A percentile compares a stretch with the other conserved stretches of the same genome.
Conservation (phyloP, 2,113 vertebrate species). For the Setophaga coronata region DNA sequence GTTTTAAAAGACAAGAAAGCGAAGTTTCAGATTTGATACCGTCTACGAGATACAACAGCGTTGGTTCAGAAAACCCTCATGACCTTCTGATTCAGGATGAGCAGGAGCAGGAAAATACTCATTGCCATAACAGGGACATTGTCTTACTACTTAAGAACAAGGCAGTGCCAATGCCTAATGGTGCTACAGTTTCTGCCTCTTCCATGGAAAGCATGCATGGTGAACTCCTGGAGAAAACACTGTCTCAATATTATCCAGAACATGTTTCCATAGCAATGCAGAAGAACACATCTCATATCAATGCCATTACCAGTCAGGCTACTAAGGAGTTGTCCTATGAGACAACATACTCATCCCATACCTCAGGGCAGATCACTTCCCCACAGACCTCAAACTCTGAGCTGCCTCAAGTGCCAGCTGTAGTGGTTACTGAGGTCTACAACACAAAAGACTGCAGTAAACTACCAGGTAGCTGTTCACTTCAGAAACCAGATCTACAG, state of each 20-base stretch:
- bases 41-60: constrained; percentile 70
- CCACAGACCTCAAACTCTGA: constrained; percentile 81
- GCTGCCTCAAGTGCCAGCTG: constrained; percentile 80
- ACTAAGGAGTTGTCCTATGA: constrained; percentile 78
- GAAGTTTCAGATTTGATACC: constrained; percentile 69
- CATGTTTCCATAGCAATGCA: constrained; percentile 87
- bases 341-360: constrained; percentile 81
- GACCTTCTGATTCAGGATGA: constrained; percentile 70
- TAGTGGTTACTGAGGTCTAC: constrained; percentile 72
- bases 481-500: constrained; percentile 73
- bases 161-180: constrained; percentile 86
- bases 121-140: constrained; percentile 81
- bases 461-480: constrained; percentile 72
- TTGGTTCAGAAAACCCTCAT: constrained; percentile 58
- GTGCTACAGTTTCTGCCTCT: constrained; percentile 88
- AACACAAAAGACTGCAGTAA: constrained; percentile 73
- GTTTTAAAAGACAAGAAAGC: constrained; percentile 62
- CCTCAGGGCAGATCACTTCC: constrained; percentile 88
- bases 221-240: constrained; percentile 88
- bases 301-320: constrained; percentile 79
- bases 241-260: constrained; percentile 90
- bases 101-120: constrained; percentile 77
- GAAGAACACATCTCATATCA: constrained; percentile 81
- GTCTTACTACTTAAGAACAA: constrained; percentile 83
- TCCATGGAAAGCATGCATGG: constrained; percentile 84